Base-by-base conservation (phyloP, 2,113 vertebrate genomes). In the Pterocles gutturalis region DNA sequence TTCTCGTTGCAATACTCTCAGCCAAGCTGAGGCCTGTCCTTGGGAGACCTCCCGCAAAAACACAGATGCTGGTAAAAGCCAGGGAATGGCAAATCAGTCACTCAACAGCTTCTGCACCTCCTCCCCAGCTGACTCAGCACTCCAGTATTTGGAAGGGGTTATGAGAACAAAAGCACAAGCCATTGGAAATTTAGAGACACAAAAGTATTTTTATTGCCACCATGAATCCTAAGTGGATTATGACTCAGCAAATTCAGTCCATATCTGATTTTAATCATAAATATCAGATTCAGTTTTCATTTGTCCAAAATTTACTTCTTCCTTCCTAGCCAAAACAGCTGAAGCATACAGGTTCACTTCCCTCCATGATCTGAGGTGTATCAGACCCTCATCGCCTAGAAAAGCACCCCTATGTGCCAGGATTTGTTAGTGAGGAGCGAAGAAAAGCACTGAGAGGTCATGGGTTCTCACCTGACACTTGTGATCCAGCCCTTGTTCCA, bases 261-360 rank as follows among this genome's bases (percentile, higher is more conserved):
- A 2, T 33, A 20, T 33, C 51, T 43, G 26, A 53, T 38, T 53
- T 70, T n/a, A 73, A 28, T 41, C 12, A 65, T 2, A 5, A 14
- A 36, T 55, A 16, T 10, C 9, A 48, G 1, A 3, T 28, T 53
- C 29, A 31, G 2, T 45, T 73, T 78, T 54, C 5, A 20, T 15
- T 41, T 82, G 45, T 54, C 29, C 13, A 14, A 85, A 55, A 85
- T 7, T 11, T 49, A 54, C 13, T 60, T 82, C 16, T 46, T 70
- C n/a, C 11, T 38, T 45, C 3, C 20, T 29, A 20, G 12, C 25
- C 24, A 48, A 51, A 87, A 82, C 7, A 38, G 16, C 4, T 43
- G 0, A 0, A 62, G 6, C 6, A 15, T 31, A 20, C 5, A 61
- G 1, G 18, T 61, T 51, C 15, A 26, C 11, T 49, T 91, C 38